Conservation (phyloP, 2,888 invertebrate species). For the Eupeodes luniger region DNA sequence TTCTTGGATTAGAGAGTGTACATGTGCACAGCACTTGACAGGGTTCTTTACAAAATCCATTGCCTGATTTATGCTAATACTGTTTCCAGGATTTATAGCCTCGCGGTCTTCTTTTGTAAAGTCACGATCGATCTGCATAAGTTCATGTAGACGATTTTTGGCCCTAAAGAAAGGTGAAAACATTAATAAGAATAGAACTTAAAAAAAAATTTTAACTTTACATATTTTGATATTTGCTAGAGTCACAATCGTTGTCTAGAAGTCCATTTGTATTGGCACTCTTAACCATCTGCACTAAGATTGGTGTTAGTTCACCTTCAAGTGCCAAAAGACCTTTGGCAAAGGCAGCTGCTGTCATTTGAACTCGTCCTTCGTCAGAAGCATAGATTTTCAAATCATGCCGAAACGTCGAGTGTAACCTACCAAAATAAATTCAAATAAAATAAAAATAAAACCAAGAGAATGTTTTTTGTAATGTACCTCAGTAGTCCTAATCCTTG, state of each 20-base stretch:
- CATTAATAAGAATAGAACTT: neutral
- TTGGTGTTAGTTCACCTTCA: conserved; percentile 99
- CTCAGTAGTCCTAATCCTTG: conserved; percentile 97
- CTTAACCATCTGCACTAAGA: conserved; percentile 99
- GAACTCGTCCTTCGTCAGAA: conserved; percentile 99
- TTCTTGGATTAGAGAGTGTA: conserved; percentile 93
- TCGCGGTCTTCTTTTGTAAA: conserved; percentile 93
- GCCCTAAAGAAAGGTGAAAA: conserved; percentile 87
- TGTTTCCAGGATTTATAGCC: conserved; percentile 95
- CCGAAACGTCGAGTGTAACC: conserved; percentile 98
- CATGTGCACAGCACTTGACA: conserved; percentile 95
- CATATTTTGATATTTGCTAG: conserved; percentile 97
- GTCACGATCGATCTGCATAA: conserved; percentile 95
- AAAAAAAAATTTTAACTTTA: conserved; percentile 82
- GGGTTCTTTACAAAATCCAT: conserved; percentile 98
- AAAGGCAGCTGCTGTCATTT: conserved; percentile 99
- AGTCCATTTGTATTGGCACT: conserved; percentile 99
- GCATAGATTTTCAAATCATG: conserved; percentile 99
- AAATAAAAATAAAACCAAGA: neutral
- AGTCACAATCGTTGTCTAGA: conserved; percentile 98
- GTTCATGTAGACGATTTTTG: conserved; percentile 96
- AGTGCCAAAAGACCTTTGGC: conserved; percentile 98
- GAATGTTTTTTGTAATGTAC: conserved; percentile 62
- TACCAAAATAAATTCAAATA: conserved; percentile 73
- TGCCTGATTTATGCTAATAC: conserved; percentile 95